phyloP scores from a whole-genome alignment of 2,113 vertebrate species.

The Calyptomena viridis region DNA sequence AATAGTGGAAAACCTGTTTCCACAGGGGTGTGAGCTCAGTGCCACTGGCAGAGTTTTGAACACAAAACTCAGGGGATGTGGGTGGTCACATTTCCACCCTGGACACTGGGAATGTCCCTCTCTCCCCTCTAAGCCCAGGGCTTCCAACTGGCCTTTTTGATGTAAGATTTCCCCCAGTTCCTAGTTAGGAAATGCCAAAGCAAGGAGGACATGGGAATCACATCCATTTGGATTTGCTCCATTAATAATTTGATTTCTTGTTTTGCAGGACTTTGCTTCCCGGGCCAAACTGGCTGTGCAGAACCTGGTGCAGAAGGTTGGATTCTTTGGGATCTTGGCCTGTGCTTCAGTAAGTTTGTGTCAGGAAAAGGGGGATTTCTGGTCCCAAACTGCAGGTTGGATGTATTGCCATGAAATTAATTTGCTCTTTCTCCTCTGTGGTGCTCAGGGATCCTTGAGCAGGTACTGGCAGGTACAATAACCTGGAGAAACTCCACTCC shows the following conservation, averaged over 20 bases:
- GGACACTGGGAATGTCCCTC: neutral
- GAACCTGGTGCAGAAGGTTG: slow-evolving; percentile 96
- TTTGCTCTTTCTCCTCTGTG: neutral
- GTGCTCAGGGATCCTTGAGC: neutral
- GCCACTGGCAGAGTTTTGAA: neutral
- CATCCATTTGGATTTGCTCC: accelerated
- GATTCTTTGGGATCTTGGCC: slow-evolving; percentile 93
- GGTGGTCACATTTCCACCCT: neutral
- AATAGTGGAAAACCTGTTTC: neutral
- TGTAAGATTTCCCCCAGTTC: neutral
- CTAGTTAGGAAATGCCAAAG: neutral
- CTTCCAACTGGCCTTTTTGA: neutral
- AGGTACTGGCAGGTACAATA: neutral
- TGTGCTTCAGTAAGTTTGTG: slow-evolving; percentile 89
- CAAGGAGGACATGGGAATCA: neutral
- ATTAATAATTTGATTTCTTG: neutral
- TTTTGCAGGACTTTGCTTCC: slow-evolving; percentile 89
- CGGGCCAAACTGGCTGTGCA: slow-evolving; percentile 93
- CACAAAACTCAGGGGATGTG: neutral
- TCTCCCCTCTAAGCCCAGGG: neutral
- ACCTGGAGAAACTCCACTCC: neutral
- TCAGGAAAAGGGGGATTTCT: neutral
- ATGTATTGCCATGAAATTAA: neutral
- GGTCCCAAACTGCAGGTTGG: neutral
- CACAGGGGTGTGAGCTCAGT: neutral